Evolutionary conservation across 2,888 invertebrate genomes (phyloP), one percentile per base, ranked within the genome.

Genomic region (Drosophila nigricruria): DNA sequence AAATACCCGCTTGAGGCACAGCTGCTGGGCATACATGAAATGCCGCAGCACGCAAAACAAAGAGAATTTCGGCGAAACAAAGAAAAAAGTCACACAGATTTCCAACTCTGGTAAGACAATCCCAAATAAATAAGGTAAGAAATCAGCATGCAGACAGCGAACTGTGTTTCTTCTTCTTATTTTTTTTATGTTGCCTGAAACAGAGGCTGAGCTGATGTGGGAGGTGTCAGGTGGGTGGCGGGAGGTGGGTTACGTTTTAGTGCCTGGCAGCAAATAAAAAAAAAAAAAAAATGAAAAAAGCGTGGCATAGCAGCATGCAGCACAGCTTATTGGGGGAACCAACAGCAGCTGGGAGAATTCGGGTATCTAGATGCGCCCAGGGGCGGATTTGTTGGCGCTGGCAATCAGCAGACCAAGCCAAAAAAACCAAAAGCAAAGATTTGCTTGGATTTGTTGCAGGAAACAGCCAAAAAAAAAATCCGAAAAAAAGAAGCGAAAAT

Each of bases 101-200:
- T 58, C 45, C 67, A 79, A 73, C 70, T 66, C 57, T 54, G 76
- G 47, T 68, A 76, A 68, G 69, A 73, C 74, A 72, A 79, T 72
- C 66, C 68, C 69, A 49, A 82, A 85, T 78, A 82, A 82, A 82
- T 85, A 82, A 82, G 86, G 81, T 80, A 73, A 73, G 76, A 80
- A 78, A 79, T 79, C 79, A 78, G 69, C 69, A 80, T 74, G 70
- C 74, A 77, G 66, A 78, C 63, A 14, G 61, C 66, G 64, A 60
- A 61, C 70, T 40, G 53, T 8, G 58, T 49, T 34, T 20, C 65
- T 34, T 42, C 38, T 54, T 5, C 9, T 53, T 34, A 34, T 50
- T 53, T 34, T 50, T 50, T 50, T 49, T 20, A 6, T 25, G 5
- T 50, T 23, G 36, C 1, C 27, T 18, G 18, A 23, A 36, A 0